Evolutionary conservation across 1,140 invertebrate species (phyloP), one percentile per base, ranked within the genome.

Genomic region (Lepidurus apus): DNA sequence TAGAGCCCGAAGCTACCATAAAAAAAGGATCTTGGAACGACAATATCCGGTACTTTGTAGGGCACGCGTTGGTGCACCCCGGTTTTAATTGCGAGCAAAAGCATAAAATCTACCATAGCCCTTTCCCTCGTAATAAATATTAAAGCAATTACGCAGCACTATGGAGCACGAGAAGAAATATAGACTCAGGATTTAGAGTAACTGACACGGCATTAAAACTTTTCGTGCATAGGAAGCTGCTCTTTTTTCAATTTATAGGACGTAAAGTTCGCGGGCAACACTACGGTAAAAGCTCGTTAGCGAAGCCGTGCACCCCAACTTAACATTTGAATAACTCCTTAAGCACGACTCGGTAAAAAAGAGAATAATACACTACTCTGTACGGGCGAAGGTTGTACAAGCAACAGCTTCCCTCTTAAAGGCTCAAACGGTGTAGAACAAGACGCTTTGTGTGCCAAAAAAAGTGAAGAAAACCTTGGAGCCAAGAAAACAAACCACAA

Each of bases 401-500:
- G 53, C 53, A 65, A 65, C 53, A 65, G 53, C 34, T 65, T 65
- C 53, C 21, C 53, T 65, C 53, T 13, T 65, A n/a, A 65, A 65
- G 21, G 53, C 53, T 65, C 21, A 65, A 65, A 65, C 13, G 53
- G 53, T 65, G 53, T 65, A n/a, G 17, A 21, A 65, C 9, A 65
- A 34, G 34, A 34, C 34, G 34, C 34, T 34, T 34, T 34, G 34
- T 34, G 34, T 34, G 53, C 53, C n/a, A 65, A 65, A 13, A 13
- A 65, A 65, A 17, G 17, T n/a, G n/a, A 13, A 65, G 53, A 13
- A 34, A 34, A 34, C 34, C 34, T 34, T 4, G 34, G 53, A 65
- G n/a, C 53, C 53, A 65, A 65, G 13, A 65, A 65, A 65, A 17
- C 6, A 21, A 65, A 65, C 17, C 17, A 11, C 53, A 34, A 34